Base-by-base conservation (phyloP, 1,140 invertebrate genomes). In the Neotoxoptera formosana region DNA sequence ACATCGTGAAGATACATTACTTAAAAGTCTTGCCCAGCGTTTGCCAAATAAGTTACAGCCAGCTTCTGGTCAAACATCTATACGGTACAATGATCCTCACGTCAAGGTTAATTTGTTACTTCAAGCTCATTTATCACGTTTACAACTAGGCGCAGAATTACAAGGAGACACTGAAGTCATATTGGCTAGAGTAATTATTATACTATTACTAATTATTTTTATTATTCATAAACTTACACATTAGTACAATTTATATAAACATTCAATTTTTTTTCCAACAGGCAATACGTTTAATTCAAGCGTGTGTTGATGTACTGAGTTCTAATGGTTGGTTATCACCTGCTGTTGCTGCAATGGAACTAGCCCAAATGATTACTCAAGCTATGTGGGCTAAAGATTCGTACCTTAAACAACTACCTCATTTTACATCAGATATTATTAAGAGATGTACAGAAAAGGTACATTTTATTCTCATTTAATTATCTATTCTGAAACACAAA, bases 311-410 rank as follows among this genome's bases (percentile, higher is more conserved):
- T 96, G 99, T 99, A 45, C 96, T 99, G 1, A 99, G 98, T 95
- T 99, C 98, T 36, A 99, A 99, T 95, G 99, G 99, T 51, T 99
- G 99, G 99, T 95, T 99, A 30, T 97, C 98, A 1, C 99, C 99
- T 0, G 99, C 99, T 20, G 98, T 99, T 45, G 98, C 99, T 88
- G 99, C 99, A 94, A 99, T 99, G 99, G 99, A 99, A 96, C 95
- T 99, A 93, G 99, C 99, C 0, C 99, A 99, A 95, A 99, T 99
- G 99, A 98, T 99, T 0, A 99, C 99, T 0, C 99, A 99, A 96
- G 99, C 99, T 7, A 99, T 99, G 99, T 99, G 99, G 99, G 98
- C 97, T 93, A 99, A 99, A 95, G 99, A 99, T 95, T 99, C 98
- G 0, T 99, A 99, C 95, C 96, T 99, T 86, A 98, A 99, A 94